phyloP scores from a whole-genome alignment of 2,113 vertebrate genomes.

The Mustelus asterias region DNA sequence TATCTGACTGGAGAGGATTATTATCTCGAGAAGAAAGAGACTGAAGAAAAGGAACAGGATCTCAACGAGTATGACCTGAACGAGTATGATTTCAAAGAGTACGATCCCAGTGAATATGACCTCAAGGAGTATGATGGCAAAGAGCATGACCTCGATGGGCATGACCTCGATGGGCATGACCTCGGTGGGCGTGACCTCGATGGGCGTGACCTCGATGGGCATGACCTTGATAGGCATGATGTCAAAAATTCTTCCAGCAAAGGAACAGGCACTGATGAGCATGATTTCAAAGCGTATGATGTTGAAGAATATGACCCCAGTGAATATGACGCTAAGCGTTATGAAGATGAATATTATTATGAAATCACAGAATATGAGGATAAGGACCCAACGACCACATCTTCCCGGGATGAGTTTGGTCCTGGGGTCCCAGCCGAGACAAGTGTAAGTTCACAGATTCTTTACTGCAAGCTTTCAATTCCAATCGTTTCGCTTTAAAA shows the following conservation, averaged over 20 bases:
- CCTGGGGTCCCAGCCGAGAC: slow-evolving; percentile 89
- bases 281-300: slow-evolving; percentile 82
- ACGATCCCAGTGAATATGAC: slow-evolving; percentile 87
- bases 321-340: slow-evolving; percentile 63
- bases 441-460: slow-evolving; percentile 46
- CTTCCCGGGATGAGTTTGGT: slow-evolving; percentile 75
- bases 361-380: slow-evolving; percentile 62
- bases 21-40: slow-evolving; percentile 67
- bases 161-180: slow-evolving; percentile 52
- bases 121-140: slow-evolving; percentile 68
- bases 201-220: slow-evolving; percentile 83
- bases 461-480: not conserved
- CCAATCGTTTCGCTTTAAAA: not conserved
- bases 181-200: slow-evolving; percentile 77
- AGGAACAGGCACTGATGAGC: slow-evolving; percentile 66
- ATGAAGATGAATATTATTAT: slow-evolving; percentile 28
- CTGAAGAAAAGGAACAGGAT: slow-evolving; percentile 58
- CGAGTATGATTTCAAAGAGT: slow-evolving; percentile 79
- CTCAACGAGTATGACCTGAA: slow-evolving; percentile 58
- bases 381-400: slow-evolving; percentile 58
- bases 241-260: slow-evolving; percentile 74
- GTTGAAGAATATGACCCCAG: slow-evolving; percentile 80
- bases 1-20: slow-evolving; percentile 75
- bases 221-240: slow-evolving; percentile 73
- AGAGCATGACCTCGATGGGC: slow-evolving; percentile 74